Evolutionary conservation across 2,888 invertebrate genomes (phyloP).

Genomic region (Meta bourneti): DNA sequence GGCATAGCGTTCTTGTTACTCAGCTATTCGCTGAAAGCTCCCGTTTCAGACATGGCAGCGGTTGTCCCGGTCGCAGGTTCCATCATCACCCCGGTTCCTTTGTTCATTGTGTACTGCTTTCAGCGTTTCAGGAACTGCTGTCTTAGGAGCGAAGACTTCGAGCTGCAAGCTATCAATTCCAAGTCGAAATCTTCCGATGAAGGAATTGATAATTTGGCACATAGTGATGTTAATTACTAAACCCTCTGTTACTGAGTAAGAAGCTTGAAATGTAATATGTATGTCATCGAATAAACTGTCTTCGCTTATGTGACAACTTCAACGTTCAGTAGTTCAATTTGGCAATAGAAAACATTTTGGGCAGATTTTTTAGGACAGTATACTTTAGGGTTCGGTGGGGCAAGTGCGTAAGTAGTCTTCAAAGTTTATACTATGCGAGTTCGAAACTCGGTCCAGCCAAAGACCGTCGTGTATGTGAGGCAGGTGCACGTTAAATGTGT

Average conservation of each 20-base stretch:
- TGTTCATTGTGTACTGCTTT: conserved; percentile 80
- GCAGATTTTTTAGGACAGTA: no score
- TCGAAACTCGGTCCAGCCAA: no score
- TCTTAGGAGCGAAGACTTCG: conserved; percentile 31
- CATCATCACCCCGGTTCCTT: conserved; percentile 90
- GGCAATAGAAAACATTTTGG: no score
- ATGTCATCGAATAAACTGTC: no score
- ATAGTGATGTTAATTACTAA: neutral
- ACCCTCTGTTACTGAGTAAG: neutral
- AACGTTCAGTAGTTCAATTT: no score
- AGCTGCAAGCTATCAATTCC: conserved; percentile 24
- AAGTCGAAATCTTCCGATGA: neutral
- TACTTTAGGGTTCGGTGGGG: no score
- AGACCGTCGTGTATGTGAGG: no score
- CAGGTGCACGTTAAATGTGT: no score
- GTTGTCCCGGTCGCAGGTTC: conserved; percentile 74
- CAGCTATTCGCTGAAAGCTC: conserved; percentile 89
- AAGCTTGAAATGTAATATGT: no score
- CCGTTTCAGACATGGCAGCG: conserved; percentile 90
- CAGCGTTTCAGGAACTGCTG: conserved; percentile 58
- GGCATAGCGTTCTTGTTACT: conserved; percentile 94
- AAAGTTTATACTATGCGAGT: no score
- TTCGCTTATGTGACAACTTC: no score
- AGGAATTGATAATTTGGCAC: conserved; percentile 36
- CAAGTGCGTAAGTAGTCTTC: no score